These are phyloP conservation scores for Chrysocyon brachyurus DNA, from an alignment of 2,797 vertebrate species.

Conservation along the genomic window DNA sequence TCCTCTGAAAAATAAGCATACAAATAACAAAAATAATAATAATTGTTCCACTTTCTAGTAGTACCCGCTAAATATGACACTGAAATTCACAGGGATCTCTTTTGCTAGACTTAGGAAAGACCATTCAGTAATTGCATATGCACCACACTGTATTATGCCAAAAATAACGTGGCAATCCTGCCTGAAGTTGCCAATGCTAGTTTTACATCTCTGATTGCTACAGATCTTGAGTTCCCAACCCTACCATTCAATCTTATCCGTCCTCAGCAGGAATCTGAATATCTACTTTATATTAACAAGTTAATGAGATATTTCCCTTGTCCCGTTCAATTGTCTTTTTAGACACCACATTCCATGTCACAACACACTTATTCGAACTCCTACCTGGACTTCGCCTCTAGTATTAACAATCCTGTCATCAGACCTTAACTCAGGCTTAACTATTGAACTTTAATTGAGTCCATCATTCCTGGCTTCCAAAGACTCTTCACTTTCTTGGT, in stretches of 20 bases:
- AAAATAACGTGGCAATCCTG: background rate
- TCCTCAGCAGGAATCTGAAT: background rate
- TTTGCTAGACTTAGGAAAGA: background rate
- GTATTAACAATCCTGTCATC: background rate
- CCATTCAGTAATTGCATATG: background rate
- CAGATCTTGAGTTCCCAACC: background rate
- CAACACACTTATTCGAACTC: background rate
- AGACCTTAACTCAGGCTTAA: too few species aligned
- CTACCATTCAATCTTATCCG: background rate
- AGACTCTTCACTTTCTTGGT: background rate
- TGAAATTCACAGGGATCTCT: background rate
- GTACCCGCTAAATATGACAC: background rate
- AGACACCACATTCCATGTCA: background rate
- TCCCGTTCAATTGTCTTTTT: background rate
- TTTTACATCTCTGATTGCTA: background rate
- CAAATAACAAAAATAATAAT: background rate
- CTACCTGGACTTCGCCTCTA: background rate
- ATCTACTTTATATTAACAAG: background rate
- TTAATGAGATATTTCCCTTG: background rate
- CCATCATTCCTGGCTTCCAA: background rate
- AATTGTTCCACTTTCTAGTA: background rate
- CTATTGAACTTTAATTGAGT: background rate
- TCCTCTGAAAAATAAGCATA: background rate
- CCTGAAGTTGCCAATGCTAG: background rate
- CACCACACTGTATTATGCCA: background rate